These are phyloP conservation scores for Sphenopsis melanotis DNA, from an alignment of 2,797 vertebrate genomes.

Conservation along the genomic window DNA sequence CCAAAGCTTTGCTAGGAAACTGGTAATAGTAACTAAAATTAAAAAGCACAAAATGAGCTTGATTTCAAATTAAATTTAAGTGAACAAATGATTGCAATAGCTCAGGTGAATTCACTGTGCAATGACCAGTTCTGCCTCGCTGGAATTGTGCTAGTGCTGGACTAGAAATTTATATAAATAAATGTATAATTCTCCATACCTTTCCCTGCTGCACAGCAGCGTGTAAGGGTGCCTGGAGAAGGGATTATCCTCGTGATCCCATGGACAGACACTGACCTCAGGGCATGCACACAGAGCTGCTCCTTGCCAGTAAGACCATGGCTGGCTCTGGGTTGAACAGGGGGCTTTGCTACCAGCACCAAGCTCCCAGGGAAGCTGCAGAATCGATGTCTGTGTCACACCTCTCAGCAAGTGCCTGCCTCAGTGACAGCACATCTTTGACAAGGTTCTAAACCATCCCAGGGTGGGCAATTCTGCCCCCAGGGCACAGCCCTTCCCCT, in stretches of 20 bases:
- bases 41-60: background rate
- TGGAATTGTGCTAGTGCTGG: background rate
- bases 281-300: background rate
- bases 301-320: background rate
- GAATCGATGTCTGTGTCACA: background rate
- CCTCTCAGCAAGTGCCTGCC: background rate
- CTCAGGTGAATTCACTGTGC: background rate
- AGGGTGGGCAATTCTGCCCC: background rate
- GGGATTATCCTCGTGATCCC: background rate
- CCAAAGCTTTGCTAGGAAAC: background rate
- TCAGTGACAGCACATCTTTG: background rate
- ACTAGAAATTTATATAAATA: background rate
- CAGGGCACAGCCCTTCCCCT: background rate
- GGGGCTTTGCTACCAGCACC: background rate
- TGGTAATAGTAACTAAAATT: background rate
- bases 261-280: background rate
- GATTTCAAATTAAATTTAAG: background rate
- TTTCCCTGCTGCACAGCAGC: background rate
- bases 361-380: background rate
- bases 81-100: background rate
- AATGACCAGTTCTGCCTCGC: background rate
- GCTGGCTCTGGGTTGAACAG: background rate
- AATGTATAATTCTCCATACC: background rate
- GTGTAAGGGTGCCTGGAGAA: background rate
- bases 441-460: background rate